Evolutionary conservation across 2,888 invertebrate genomes (phyloP), one percentile per base, ranked within the genome.

Genomic region (Hyposoter didymator): DNA sequence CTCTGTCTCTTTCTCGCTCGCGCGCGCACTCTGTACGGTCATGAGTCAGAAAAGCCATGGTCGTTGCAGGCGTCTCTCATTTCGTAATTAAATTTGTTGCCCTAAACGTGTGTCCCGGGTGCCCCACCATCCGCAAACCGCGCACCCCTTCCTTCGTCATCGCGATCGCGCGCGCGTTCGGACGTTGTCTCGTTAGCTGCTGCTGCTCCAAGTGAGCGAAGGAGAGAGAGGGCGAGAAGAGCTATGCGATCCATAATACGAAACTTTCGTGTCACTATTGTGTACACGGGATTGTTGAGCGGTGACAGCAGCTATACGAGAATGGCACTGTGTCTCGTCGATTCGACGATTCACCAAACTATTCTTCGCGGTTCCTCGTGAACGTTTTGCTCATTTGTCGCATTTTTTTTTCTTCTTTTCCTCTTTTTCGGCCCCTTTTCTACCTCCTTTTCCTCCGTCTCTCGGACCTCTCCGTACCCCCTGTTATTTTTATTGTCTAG

Each of bases 1-100:
- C 70, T 70, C 76, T 43, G 35, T 59, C 55, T 73, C 47, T 59
- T n/a, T 32, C 75, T 67, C 47, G n/a, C 70, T 69, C 17, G 64
- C 59, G 70, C 78, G 43, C 45, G 22, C 73, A 72, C 62, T 70
- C 69, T 28, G 64, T 69, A 22, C 89, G 88, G 88, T 91, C 91
- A 91, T 92, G 92, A 92, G 90, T 92, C 92, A 92, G 91, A 90
- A 78, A 59, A 90, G 78, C 89, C 89, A 90, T 90, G 90, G 90
- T 89, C 74, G 90, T 89, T 45, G 74, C 89, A 32, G 78, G 89
- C 89, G 86, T 88, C 86, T 89, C 86, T 88, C 84, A 87, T 91
- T 91, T 90, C 90, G 90, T 92, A 90, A 91, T 91, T 91, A 89
- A 89, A 81, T 81, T 90, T 84, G 59, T 52, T 78, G 78, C 59